Base-by-base conservation (phyloP, 1,140 invertebrate genomes). In the Caerostris extrusa region DNA sequence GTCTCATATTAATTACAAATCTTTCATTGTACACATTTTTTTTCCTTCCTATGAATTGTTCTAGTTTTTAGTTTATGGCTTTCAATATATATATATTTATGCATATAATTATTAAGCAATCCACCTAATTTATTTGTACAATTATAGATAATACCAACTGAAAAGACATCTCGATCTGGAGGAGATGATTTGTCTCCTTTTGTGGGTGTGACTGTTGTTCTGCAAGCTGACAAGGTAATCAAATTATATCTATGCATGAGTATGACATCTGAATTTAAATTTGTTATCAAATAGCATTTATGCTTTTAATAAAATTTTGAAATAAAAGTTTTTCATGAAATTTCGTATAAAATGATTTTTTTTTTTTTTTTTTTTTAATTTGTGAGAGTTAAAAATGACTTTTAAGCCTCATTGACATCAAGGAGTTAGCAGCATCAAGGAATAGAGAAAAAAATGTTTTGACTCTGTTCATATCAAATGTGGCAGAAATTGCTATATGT, bases 101-200 rank as follows among this genome's bases (percentile, higher is more conserved):
- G 61, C 3, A 7, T 64, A 64, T 64, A 64, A 10, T 7, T 64
- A 10, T 64, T 64, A 10, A 64, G 61, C 17, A 64, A 64, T 17
- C 34, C 61, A 64, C 61, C 7, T 64, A 34, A 34, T 34, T 34
- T 81, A 34, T 4, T 50, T 81, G 8, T 85, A 3, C 3, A 7
- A 50, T 77, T 77, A n/a, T 53, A 94, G 93, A 94, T 94, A 17
- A 69, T 53, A 6, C 87, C 93, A 19, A 85, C 60, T n/a, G 93
- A 94, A 14, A 94, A 90, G 55, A 90, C 93, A 34, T 90, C 77
- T 85, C 53, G 88, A 85, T 61, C 50, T 58, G 93, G 93, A 85
- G 88, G 88, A 3, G 93, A 90, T 90, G 93, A 94, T 60, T 53
- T 94, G n/a, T 90, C 93, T 57, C 93, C 93, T 6, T 94, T 94